A percentile compares a stretch with the other conserved stretches of the same genome.
Conservation (phyloP, 1,140 invertebrate species). For the Diabrotica undecimpunctata region DNA sequence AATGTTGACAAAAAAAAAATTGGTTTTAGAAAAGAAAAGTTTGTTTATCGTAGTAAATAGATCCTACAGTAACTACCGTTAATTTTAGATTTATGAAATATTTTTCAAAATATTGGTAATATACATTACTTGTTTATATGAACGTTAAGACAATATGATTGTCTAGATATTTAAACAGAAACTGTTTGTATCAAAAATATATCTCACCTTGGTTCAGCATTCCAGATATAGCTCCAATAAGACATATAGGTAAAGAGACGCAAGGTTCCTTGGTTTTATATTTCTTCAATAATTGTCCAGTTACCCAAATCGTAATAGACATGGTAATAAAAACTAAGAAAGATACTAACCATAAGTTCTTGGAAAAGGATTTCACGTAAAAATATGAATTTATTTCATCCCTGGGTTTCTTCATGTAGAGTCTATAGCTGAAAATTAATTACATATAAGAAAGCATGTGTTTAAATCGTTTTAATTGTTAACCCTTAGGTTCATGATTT, state of each 20-base stretch:
- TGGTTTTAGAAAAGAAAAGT: no score
- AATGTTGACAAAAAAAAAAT: no score
- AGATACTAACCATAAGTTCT: constrained; percentile 31
- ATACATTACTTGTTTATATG: no score
- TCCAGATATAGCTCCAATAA: constrained; percentile 34
- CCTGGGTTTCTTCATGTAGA: constrained; percentile 36
- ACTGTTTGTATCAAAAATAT: no score
- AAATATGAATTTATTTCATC: constrained; percentile 26
- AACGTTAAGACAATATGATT: no score
- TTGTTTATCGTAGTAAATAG: no score
- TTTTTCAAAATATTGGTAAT: no score
- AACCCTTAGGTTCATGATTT: no score
- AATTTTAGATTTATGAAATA: no score
- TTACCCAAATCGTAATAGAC: constrained; percentile 32
- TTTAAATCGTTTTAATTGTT: neutral
- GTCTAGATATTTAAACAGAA: no score
- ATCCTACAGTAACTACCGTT: no score
- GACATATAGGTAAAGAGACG: constrained; percentile 36
- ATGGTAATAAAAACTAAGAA: constrained; percentile 28
- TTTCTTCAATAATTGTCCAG: constrained; percentile 24
- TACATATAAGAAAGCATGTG: neutral
- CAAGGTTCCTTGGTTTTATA: constrained; percentile 20
- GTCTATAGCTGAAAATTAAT: constrained; percentile 31
- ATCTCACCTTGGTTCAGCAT: constrained; percentile 41
- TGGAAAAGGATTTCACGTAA: constrained; percentile 33